Evolutionary conservation across 2,888 invertebrate species (phyloP), one percentile per base, ranked within the genome.

Genomic region (Hermodice carunculata): DNA sequence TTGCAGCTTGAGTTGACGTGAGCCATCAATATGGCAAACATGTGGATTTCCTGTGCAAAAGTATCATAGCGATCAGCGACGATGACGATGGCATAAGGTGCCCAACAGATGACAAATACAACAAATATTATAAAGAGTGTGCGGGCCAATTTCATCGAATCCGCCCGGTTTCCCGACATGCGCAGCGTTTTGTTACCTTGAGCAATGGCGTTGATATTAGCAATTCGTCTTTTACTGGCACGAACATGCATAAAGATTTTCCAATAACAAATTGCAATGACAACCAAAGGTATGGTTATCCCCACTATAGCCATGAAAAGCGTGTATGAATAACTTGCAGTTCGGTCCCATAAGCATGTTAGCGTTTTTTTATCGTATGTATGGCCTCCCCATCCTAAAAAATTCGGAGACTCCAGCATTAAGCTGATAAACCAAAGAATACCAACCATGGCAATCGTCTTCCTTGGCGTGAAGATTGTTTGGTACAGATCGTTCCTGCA

Each of bases 261-360:
- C n/a, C n/a, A n/a, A n/a, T n/a, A n/a, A n/a, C n/a, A n/a, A n/a
- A n/a, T n/a, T n/a, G n/a, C n/a, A n/a, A n/a, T n/a, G n/a, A n/a
- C n/a, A n/a, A n/a, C n/a, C n/a, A n/a, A n/a, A n/a, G n/a, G n/a
- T n/a, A n/a, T n/a, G n/a, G n/a, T n/a, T n/a, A n/a, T n/a, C n/a
- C n/a, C 52, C 29, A 67, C 26, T 29, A 62, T 22, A n/a, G 66
- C 65, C 53, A 71, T 67, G 59, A 73, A 72, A 14, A 69, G 32
- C n/a, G 57, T 66, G 62, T 70, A 70, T 17, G 65, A 69, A 54
- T 59, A 66, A 28, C 34, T 52, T n/a, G 57, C 56, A 34, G 60
- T 48, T 37, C 70, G 31, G 53, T 70, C 63, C 64, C 61, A 70
- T 14, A 69, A 40, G 51, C 70, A 70, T n/a, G 54, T 66, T 42